Base-by-base conservation (phyloP, 2,113 vertebrate species). In the Eulemur macaco region DNA sequence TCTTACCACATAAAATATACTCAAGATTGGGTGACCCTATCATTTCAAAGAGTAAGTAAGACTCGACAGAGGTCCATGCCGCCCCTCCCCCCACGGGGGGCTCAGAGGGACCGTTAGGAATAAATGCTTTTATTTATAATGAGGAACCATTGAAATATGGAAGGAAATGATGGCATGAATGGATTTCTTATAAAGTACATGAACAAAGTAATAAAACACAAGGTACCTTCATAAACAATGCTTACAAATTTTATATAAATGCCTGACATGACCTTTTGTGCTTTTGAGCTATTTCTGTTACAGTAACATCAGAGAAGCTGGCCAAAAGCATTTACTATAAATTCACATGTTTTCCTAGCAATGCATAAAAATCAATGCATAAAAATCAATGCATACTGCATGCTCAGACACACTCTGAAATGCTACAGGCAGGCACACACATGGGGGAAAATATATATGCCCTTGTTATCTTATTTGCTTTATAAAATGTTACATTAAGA, bases 191-290 rank as follows among this genome's bases (percentile, higher is more conserved):
- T n/a, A 47, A 71, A 21, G 29, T 56, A 34, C 84, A 27, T 31
- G 11, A 50, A 78, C 68, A 86, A 20, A 91, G 47, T 60, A 20
- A 77, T 34, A 52, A 87, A 1, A 95, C 34, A 60, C 34, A 50
- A 56, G 50, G 84, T 83, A 47, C 45, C 39, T 87, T 89, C 56
- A 37, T 21, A 54, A 95, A 81, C 42, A 63, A 54, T 15, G 1
- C 91, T 52, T 76, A 23, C 39, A 23, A 78, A 83, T 85, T 94
- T 34, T 20, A 87, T 34, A 54, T 52, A 39, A 94, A 42, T 27
- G 85, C 71, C 52, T 95, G 93, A 23, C 87, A 37, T 85, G 95
- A 97, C 91, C 96, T 87, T 66, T 86, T 91, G 90, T 71, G 96
- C 90, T 68, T 95, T 63, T 39, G 39, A 77, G n/a, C 27, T 94